phyloP scores from a whole-genome alignment of 2,888 invertebrate genomes.

The Epinotia demarniana region DNA sequence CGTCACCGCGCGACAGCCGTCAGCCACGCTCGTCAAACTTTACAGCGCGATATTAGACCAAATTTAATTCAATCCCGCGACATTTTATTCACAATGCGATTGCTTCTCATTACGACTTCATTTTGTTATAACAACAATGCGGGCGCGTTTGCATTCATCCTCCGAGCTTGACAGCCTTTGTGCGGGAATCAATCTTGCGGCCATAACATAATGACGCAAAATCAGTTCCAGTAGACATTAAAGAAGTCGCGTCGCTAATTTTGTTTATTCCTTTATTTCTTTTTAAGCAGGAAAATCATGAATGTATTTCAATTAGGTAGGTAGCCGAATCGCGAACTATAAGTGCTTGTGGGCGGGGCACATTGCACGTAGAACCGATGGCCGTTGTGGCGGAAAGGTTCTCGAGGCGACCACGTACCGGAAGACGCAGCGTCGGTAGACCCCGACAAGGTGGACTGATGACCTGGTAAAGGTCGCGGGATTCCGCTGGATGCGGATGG shows the following conservation, averaged over 20 bases:
- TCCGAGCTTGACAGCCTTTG: constrained; percentile 75
- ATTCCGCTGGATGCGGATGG: too few relatives aligned
- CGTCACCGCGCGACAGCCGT: constrained; percentile 66
- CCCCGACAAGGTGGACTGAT: too few relatives aligned
- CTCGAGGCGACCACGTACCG: too few relatives aligned
- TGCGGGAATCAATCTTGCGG: constrained; percentile 78
- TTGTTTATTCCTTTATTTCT: constrained; percentile 68
- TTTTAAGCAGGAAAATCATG: constrained; percentile 50
- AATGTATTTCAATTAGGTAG: constrained; percentile 15
- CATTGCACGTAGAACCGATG: too few relatives aligned
- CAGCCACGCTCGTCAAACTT: constrained; percentile 81
- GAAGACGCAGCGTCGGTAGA: too few relatives aligned
- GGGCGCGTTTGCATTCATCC: constrained; percentile 68
- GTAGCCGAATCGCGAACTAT: too few relatives aligned
- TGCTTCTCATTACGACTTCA: constrained; percentile 81
- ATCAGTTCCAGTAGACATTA: constrained; percentile 77
- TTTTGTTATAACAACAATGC: constrained; percentile 82
- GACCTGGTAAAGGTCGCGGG: too few relatives aligned
- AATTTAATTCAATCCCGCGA: constrained; percentile 80
- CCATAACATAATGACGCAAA: constrained; percentile 78
- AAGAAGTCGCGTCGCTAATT: constrained; percentile 76
- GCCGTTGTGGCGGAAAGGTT: too few relatives aligned
- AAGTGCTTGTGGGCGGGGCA: too few relatives aligned
- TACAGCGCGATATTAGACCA: constrained; percentile 75
- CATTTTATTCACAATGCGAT: constrained; percentile 65